Base-by-base conservation (phyloP, 2,888 invertebrate species). In the Dione juno region DNA sequence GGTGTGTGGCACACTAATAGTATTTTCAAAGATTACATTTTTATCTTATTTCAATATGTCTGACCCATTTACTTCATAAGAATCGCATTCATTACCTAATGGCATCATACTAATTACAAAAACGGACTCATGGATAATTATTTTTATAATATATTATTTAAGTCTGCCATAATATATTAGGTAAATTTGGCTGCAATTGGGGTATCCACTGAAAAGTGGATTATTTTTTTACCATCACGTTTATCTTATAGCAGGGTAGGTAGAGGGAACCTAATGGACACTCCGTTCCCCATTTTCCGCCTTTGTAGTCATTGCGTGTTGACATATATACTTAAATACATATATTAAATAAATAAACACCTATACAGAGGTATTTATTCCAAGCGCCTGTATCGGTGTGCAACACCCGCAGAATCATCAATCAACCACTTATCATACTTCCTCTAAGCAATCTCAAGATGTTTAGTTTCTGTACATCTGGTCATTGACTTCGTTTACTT, bases 401-500 rank as follows among this genome's bases (percentile, higher is more conserved):
- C 61, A 65, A 63, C 70, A 28, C 66, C 69, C 67, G 72, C 74
- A 63, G 70, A 58, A 69, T 67, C 69, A 74, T 74, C 74, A 67
- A 74, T 74, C 74, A 74, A 67, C 69, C 50, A 64, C 71, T 74
- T 74, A 74, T 74, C 74, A 72, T 66, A 67, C 72, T 72, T 74
- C 73, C 70, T 73, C 65, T 48, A 43, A 64, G 65, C 73, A 68
- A 73, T 73, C 73, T 70, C 37, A 41, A 74, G 69, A 65, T 64
- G 58, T 53, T 48, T 45, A 71, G 69, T 74, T 71, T 71, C 67
- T 70, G 16, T 69, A 53, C 11, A 19, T 19, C 58, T 63, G 71
- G 69, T 66, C 73, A 71, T 57, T 73, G 73, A 73, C 73, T 64
- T 16, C 48, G 43, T 53, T 64, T 64, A 66, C 54, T 61, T 54